phyloP scores from a whole-genome alignment of 2,797 vertebrate species.

The Chaunax sp. region DNA sequence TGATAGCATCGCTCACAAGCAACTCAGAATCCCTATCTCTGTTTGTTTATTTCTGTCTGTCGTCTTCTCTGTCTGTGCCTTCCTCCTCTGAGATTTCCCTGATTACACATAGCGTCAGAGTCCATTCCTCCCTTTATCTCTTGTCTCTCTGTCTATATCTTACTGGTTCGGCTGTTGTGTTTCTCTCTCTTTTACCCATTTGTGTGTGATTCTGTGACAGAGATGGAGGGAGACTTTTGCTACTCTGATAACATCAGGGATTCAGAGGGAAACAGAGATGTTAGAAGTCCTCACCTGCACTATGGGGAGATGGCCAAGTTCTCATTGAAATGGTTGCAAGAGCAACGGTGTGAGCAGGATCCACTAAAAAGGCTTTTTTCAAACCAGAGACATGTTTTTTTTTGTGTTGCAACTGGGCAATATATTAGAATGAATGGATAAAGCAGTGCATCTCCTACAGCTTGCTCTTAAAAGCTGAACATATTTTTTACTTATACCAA shows the following conservation, averaged over 20 bases:
- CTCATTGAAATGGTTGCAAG: neutral
- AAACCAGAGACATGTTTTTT: too few species aligned
- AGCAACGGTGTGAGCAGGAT: too few species aligned
- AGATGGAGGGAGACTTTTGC: conserved; percentile 17
- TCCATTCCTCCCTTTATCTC: conserved; percentile 13
- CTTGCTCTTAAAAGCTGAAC: too few species aligned
- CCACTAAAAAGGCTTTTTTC: too few species aligned
- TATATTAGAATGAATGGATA: too few species aligned
- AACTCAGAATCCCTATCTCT: conserved; percentile 30
- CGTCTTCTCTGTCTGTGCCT: conserved; percentile 13
- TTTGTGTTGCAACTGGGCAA: too few species aligned
- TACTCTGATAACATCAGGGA: conserved; percentile 63
- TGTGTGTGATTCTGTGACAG: conserved; percentile 15
- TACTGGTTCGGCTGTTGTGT: neutral
- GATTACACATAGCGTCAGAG: conserved; percentile 23
- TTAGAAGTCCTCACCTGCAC: conserved; percentile 65
- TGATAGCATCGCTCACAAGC: conserved; percentile 56
- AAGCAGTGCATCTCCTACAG: too few species aligned
- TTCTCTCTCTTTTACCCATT: conserved; percentile 11
- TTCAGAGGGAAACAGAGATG: conserved; percentile 45
- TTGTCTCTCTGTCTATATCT: neutral
- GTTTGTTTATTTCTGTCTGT: conserved; percentile 24
- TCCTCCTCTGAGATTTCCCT: conserved; percentile 34
- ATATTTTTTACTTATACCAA: too few species aligned
- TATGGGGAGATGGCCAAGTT: conserved; percentile 62